A percentile compares a stretch with the other conserved stretches of the same genome.
Conservation (phyloP, 2,113 vertebrate species). For the Phrynosoma blainvillii region DNA sequence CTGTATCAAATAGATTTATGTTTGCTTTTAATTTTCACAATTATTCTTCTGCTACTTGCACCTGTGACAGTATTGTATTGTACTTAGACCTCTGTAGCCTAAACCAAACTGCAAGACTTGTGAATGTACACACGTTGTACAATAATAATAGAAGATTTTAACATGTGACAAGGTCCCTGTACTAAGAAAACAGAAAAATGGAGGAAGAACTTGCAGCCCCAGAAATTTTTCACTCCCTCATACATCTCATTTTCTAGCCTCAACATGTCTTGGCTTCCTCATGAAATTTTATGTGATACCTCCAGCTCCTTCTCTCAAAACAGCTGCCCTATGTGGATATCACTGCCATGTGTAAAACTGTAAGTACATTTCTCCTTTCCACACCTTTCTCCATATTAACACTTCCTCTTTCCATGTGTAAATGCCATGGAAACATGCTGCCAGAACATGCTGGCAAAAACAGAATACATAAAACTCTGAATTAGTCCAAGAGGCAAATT, state of each 20-base stretch:
- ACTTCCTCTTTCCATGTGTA: neutral
- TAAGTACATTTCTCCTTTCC: too few species aligned
- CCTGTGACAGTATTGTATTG: neutral
- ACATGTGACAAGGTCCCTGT: slow-evolving; percentile 22
- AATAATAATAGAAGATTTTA: slow-evolving; percentile 44
- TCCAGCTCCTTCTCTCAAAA: too few species aligned
- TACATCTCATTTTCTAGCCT: neutral
- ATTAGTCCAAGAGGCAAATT: too few species aligned
- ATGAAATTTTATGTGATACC: too few species aligned
- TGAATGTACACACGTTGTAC: neutral
- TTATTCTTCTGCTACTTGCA: too few species aligned
- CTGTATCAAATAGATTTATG: slow-evolving; percentile 44
- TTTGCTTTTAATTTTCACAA: neutral
- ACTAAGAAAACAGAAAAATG: neutral
- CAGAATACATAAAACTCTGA: too few species aligned
- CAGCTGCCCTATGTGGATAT: too few species aligned
- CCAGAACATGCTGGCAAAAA: too few species aligned
- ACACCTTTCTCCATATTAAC: neutral
- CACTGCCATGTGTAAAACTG: too few species aligned
- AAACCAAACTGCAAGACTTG: neutral
- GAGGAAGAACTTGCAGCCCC: too few species aligned
- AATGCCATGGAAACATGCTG: too few species aligned
- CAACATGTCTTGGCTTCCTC: neutral
- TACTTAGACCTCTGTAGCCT: neutral
- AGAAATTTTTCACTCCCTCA: neutral